Conservation (phyloP, 2,888 invertebrate genomes). For the Cinara cedri region DNA sequence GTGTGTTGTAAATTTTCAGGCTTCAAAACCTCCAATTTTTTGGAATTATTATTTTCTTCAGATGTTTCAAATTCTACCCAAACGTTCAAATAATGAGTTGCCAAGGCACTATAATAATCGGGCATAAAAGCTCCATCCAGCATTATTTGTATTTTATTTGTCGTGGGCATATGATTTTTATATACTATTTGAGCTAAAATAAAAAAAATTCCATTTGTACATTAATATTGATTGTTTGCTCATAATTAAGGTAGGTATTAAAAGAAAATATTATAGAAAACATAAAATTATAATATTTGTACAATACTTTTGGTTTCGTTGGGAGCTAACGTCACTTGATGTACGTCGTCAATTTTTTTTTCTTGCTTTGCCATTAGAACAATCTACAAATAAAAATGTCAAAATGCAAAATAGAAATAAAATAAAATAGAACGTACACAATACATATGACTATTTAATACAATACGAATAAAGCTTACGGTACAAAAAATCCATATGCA, state of each 20-base stretch:
- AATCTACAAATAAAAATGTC: conserved; percentile 61
- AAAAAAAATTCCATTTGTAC: background rate
- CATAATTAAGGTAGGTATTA: background rate
- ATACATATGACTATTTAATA: background rate
- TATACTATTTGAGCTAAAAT: conserved; percentile 46
- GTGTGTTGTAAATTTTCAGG: background rate
- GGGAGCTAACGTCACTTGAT: conserved; percentile 70
- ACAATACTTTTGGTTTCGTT: conserved; percentile 66
- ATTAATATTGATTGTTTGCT: background rate
- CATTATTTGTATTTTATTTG: conserved; percentile 65
- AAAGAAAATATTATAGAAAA: background rate
- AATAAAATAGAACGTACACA: background rate
- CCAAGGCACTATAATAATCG: conserved; percentile 66
- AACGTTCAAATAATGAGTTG: conserved; percentile 64
- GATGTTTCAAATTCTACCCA: conserved; percentile 64
- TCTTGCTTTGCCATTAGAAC: conserved; percentile 74
- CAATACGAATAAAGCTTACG: conserved; percentile 54
- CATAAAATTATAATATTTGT: background rate
- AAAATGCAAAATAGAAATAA: no score
- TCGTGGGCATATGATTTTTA: conserved; percentile 33
- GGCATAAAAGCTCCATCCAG: conserved; percentile 71
- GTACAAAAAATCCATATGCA: conserved; percentile 59
- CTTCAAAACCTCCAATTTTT: background rate
- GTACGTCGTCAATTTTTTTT: conserved; percentile 67
- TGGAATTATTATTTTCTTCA: background rate